Percentiles rank a stretch among this genome's conserved stretches.
phyloP scores from a whole-genome alignment of 1,140 invertebrate species.

The Drosophila baimaii region DNA sequence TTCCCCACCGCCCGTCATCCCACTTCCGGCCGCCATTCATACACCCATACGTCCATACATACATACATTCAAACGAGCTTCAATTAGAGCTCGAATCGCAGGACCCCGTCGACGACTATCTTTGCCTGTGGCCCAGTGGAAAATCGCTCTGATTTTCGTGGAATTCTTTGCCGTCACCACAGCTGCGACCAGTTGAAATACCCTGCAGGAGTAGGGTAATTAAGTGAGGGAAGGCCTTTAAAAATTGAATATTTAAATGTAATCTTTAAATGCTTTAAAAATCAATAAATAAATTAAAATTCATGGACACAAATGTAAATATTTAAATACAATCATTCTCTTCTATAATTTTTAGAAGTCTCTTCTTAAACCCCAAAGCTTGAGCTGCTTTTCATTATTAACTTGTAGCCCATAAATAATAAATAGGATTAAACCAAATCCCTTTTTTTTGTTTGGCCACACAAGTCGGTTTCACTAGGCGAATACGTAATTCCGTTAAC shows the following conservation, averaged over 20 bases:
- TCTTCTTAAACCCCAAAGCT: no score
- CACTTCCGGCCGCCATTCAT: slow-evolving; percentile 8
- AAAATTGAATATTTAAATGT: neutral
- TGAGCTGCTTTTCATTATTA: neutral
- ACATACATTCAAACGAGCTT: slow-evolving; percentile 24
- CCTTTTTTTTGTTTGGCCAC: no score
- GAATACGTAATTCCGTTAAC: neutral
- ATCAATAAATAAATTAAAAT: neutral
- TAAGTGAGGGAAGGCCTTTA: no score
- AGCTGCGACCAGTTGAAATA: slow-evolving; percentile 26
- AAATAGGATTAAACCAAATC: neutral
- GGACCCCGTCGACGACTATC: slow-evolving; percentile 23
- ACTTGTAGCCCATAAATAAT: neutral
- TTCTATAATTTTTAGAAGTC: neutral
- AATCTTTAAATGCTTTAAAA: neutral
- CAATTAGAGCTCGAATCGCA: slow-evolving; percentile 38
- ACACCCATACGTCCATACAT: neutral
- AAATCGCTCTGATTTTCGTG: slow-evolving; percentile 55
- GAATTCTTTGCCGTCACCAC: slow-evolving; percentile 30
- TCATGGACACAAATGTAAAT: neutral
- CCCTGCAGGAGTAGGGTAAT: neutral
- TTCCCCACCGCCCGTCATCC: slow-evolving; percentile 7
- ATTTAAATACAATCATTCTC: neutral
- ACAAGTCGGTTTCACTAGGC: neutral
- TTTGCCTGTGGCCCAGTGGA: slow-evolving; percentile 47